A percentile compares a stretch with the other conserved stretches of the same genome.
Conservation (phyloP, 1,140 invertebrate genomes). For the Oscheius sp. region DNA sequence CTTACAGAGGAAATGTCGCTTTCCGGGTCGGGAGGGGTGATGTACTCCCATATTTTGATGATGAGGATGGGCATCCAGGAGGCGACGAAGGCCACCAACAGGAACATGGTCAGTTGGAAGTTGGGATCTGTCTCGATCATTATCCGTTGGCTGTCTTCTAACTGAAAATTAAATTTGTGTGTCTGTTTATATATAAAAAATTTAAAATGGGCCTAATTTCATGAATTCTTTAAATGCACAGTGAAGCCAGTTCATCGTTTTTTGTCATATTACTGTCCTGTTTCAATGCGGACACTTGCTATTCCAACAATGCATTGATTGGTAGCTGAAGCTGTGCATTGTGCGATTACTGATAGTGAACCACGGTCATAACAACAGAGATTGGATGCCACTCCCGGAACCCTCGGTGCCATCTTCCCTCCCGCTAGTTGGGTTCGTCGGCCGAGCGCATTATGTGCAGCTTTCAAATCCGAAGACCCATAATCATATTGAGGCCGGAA, state of each 20-base stretch:
- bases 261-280: not conserved
- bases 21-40: constrained; percentile 42
- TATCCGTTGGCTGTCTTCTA: constrained; percentile 73
- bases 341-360: no score
- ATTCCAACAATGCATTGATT: no score
- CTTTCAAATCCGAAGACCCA: no score
- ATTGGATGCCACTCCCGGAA: no score
- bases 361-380: no score
- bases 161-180: constrained; percentile 44
- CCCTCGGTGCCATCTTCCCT: no score
- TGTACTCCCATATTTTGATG: constrained; percentile 69
- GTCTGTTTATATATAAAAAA: constrained; percentile 8
- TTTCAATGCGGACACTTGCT: not conserved
- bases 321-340: no score
- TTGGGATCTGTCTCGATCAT: constrained; percentile 89
- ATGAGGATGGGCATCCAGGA: constrained; percentile 86
- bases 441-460: no score
- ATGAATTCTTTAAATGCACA: not conserved
- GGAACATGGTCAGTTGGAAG: constrained; percentile 88
- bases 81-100: constrained; percentile 82
- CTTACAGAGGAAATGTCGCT: constrained; percentile 70
- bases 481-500: no score
- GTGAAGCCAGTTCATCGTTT: no score
- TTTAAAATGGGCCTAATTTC: not conserved
- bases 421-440: no score